These are phyloP conservation scores for Cantharis rustica DNA, from an alignment of 2,888 invertebrate genomes.

Conservation along the genomic window DNA sequence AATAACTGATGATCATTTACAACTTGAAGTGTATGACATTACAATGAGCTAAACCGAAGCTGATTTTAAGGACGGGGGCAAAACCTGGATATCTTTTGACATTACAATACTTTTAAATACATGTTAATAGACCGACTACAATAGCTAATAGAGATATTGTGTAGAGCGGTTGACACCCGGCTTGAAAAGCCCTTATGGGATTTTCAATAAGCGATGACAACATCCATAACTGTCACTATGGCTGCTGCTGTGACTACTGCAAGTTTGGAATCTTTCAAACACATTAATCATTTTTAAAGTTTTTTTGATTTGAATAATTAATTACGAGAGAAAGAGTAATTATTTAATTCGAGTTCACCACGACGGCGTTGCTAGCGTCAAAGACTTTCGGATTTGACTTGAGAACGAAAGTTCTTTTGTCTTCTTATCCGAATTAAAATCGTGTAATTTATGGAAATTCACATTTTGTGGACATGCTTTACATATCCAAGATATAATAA, in stretches of 20 bases:
- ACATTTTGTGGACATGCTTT: not conserved
- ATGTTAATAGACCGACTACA: constrained; percentile 54
- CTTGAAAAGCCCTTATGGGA: constrained; percentile 30
- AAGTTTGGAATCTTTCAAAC: not conserved
- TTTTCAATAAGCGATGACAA: constrained; percentile 29
- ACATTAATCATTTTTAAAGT: not conserved
- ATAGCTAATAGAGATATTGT: constrained; percentile 56
- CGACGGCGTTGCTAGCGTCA: not conserved
- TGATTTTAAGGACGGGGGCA: constrained; percentile 28
- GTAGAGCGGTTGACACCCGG: constrained; percentile 41
- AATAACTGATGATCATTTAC: constrained; percentile 28
- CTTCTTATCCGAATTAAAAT: not conserved
- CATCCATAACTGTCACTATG: constrained; percentile 33
- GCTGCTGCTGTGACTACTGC: not conserved
- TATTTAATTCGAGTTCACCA: not conserved
- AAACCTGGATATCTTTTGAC: constrained; percentile 28
- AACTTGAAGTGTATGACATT: constrained; percentile 14
- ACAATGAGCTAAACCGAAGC: constrained; percentile 17
- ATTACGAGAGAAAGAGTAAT: not conserved
- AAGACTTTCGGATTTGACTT: too few relatives aligned
- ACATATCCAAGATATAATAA: not conserved
- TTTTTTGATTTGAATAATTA: not conserved
- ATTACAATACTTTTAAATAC: constrained; percentile 47
- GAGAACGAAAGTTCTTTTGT: not conserved
- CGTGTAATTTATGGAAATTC: not conserved